Evolutionary conservation across 2,113 vertebrate genomes (phyloP).

Genomic region (Tenebrosternarchus preto): DNA sequence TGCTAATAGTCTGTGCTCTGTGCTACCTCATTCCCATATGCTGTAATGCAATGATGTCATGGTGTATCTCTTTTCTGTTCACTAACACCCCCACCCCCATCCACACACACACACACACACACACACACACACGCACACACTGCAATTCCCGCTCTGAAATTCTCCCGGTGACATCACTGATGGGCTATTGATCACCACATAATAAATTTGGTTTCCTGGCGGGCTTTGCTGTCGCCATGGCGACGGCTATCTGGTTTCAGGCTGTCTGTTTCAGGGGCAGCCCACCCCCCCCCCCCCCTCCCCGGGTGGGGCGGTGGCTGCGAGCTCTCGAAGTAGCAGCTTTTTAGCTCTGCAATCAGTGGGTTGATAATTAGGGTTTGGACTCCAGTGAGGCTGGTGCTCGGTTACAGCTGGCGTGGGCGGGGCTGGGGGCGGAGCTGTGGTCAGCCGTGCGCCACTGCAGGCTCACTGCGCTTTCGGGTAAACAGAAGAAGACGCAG

Average conservation of each 20-base stretch:
- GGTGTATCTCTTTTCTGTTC: slow-evolving; percentile 9
- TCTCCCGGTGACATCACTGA: slow-evolving; percentile 44
- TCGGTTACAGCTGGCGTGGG: neutral
- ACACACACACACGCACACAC: neutral
- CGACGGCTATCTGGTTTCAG: slow-evolving; percentile 31
- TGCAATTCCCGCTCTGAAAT: slow-evolving; percentile 44
- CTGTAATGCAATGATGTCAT: neutral
- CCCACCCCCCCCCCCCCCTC: no score
- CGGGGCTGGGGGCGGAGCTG: neutral
- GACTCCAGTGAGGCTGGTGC: slow-evolving; percentile 16
- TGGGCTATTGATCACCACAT: slow-evolving; percentile 40
- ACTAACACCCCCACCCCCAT: neutral
- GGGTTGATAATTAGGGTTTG: slow-evolving; percentile 33
- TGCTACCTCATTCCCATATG: neutral
- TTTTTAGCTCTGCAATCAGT: slow-evolving; percentile 25
- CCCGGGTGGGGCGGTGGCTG: neutral
- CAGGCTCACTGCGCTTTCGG: neutral
- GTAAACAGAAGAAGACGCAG: neutral
- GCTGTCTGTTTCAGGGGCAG: slow-evolving; percentile 11
- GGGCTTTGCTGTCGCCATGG: slow-evolving; percentile 31
- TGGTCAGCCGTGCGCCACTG: no score
- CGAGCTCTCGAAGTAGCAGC: neutral
- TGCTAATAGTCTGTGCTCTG: neutral
- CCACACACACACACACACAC: no score
- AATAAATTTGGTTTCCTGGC: slow-evolving; percentile 33